These are phyloP conservation scores for Channa maculata DNA, from an alignment of 2,113 vertebrate genomes.

Conservation along the genomic window DNA sequence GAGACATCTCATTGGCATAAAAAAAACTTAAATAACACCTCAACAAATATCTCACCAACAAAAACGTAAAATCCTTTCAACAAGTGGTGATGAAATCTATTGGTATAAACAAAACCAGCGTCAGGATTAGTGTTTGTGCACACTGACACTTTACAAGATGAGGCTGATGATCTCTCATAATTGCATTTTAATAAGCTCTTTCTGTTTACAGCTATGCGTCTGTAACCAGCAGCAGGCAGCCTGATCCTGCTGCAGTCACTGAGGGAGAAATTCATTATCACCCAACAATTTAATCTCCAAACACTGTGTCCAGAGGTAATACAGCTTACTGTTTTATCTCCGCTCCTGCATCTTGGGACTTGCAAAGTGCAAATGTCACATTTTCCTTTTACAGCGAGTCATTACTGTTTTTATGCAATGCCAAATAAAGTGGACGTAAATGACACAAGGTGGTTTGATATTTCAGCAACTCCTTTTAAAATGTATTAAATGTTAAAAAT, in stretches of 20 bases:
- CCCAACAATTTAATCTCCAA: neutral
- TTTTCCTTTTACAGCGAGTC: neutral
- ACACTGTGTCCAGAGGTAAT: neutral
- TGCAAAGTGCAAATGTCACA: neutral
- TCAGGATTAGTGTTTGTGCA: neutral
- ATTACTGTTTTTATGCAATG: neutral
- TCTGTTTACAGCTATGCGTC: constrained; percentile 15
- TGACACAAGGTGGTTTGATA: neutral
- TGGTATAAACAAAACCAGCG: neutral
- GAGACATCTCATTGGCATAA: too few species aligned
- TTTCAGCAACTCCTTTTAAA: too few species aligned
- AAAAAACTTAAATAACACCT: neutral
- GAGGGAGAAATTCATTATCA: neutral
- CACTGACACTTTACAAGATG: neutral
- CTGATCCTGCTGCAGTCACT: neutral
- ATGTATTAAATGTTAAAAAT: too few species aligned
- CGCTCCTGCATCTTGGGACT: neutral
- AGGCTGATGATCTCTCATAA: constrained; percentile 6
- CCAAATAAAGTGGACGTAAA: neutral
- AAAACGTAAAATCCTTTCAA: neutral
- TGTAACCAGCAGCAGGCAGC: constrained; percentile 2
- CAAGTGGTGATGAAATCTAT: neutral
- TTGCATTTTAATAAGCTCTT: constrained; percentile 30
- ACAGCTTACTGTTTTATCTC: neutral
- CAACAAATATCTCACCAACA: neutral